A percentile compares a stretch with the other conserved stretches of the same genome.
These are phyloP conservation scores for Drosophila bipectinata DNA, from an alignment of 1,140 invertebrate species.

Conservation along the genomic window DNA sequence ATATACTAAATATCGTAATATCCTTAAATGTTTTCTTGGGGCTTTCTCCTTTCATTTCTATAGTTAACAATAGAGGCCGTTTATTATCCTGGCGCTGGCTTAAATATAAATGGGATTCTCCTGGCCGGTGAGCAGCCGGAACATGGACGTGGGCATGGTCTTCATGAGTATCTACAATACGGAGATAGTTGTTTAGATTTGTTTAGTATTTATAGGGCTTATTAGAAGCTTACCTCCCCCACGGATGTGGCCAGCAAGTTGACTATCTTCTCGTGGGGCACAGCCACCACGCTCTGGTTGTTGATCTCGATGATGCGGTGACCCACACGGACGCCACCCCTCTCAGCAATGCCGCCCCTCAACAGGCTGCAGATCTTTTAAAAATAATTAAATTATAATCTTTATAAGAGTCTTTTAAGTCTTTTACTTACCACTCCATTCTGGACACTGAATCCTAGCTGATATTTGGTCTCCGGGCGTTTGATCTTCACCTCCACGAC, in stretches of 20 bases:
- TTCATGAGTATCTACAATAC: conserved; percentile 98
- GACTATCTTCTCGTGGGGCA: conserved; percentile 99
- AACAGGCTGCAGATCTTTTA: conserved; percentile 98
- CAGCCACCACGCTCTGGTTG: conserved; percentile 99
- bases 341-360: conserved; percentile 98
- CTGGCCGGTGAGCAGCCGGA: conserved; percentile 98
- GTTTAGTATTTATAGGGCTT: no score
- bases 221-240: conserved; percentile 91
- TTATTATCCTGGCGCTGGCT: conserved; percentile 67
- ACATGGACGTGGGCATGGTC: conserved; percentile 99
- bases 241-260: conserved; percentile 99
- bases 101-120: conserved; percentile 99
- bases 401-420: background rate
- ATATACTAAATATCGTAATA: conserved; percentile 50
- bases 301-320: conserved; percentile 99
- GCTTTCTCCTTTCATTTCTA: conserved; percentile 19
- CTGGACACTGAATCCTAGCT: conserved; percentile 99
- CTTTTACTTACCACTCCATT: conserved; percentile 96
- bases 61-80: conserved; percentile 66
- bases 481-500: conserved; percentile 99
- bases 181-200: background rate
- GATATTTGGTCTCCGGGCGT: conserved; percentile 99
- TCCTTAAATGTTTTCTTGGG: conserved; percentile 11
- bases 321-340: conserved; percentile 98
- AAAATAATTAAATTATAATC: background rate